Base-by-base conservation (phyloP, 2,888 invertebrate species). In the Minunthozetes semirufus region DNA sequence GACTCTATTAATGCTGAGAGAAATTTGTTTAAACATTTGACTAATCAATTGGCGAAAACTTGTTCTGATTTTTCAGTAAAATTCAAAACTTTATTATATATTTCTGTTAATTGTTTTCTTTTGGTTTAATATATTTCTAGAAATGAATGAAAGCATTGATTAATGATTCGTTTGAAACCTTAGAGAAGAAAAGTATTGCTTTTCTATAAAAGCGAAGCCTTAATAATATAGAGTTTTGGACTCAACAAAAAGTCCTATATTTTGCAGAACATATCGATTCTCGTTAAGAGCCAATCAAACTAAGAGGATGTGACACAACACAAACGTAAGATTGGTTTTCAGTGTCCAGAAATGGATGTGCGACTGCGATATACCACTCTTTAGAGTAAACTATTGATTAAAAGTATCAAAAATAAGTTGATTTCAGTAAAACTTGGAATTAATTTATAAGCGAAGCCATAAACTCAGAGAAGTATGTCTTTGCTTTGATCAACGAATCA, bases 231-330 rank as follows among this genome's bases (percentile, higher is more conserved):
- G 46, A 70, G 25, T 11, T 29, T 66, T 42, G 38, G 42, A 66
- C 42, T 19, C 8, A 17, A 9, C 11, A 8, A 42, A 42, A 15
- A 42, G n/a, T 27, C 66, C 66, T 66, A 66, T 66, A 66, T 33
- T 59, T 5, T 59, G 27, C 0, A 22, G 3, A 66, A 33, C 19
- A 27, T 42, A n/a, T 66, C 42, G 19, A 66, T 66, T 38, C 66
- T 42, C 33, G 11, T 33, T 63, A 3, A 59, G 66, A 70, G 38
- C 70, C 70, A 70, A 70, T 70, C 25, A 70, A 48, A 70, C 48
- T 48, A 25, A 48, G 27, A 70, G 70, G 70, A 48, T 48, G 70
- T 70, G 70, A 48, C 48, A 70, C 25, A 70, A 70, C 46, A 66
- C 4, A 38, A 38, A 17, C 22, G 19, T 33, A 22, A n/a, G 66